Evolutionary conservation across 2,888 invertebrate species (phyloP), one percentile per base, ranked within the genome.

Genomic region (Bombylius discolor): DNA sequence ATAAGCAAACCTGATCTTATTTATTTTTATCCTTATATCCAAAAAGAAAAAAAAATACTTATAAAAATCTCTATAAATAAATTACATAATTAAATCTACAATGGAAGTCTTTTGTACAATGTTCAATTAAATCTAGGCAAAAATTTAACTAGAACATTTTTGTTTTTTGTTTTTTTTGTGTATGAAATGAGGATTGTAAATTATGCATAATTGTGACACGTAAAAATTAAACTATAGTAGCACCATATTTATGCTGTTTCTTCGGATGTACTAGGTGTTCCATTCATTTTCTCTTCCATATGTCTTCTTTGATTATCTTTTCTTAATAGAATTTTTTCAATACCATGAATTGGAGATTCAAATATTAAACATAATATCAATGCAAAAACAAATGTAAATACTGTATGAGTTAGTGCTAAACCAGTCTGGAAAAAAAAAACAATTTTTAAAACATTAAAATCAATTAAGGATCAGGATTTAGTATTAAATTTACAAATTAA

Each of bases 341-440:
- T 76, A 5, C 83, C 82, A 62, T 84, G 82, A 63, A 86, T 79
- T 4, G 86, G 86, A 9, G 85, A 84, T 69, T 86, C 85, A 64
- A 86, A 86, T 45, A 81, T 75, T 50, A 83, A 70, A 60, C 84
- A 84, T 49, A 86, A 67, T 46, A 85, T 53, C 51, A 83, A 70
- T 52, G 84, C 85, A 61, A 80, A 72, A 32, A 73, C 59, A 65
- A 84, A 84, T 0, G 85, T 85, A 56, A 83, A 65, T 23, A 78
- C 62, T n/a, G 80, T 65, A 63, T 84, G 83, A 0, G 81, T 77
- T 54, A 81, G 66, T 11, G 78, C 74, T 62, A 78, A 78, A 51
- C 78, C 77, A 53, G 75, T 63, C 85, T 85, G 72, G 47, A 63
- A 63, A 44, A 14, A 36, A 54, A 50, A 34, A 31, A 7, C 33